Conservation (phyloP, 2,888 invertebrate genomes). For the Metacarcinus magister region DNA sequence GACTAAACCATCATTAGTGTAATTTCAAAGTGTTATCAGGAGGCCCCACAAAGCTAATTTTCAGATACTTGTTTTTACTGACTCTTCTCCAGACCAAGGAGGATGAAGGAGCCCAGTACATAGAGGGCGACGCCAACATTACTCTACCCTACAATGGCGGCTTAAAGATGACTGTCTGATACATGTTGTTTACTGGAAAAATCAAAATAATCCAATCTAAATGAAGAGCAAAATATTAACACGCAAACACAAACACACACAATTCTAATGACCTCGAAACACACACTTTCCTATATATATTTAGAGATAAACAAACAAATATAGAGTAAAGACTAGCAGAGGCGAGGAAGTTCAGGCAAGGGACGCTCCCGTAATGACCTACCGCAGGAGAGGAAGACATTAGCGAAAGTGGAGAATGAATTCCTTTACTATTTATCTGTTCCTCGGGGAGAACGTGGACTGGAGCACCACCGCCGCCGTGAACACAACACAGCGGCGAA, state of each 20-base stretch:
- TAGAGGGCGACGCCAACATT: too few species aligned
- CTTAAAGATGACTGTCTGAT: too few species aligned
- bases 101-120: too few species aligned
- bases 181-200: too few species aligned
- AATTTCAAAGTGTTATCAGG: too few species aligned
- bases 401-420: neutral
- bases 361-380: conserved; percentile 12
- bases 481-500: neutral
- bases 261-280: too few species aligned
- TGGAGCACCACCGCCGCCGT: neutral
- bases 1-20: too few species aligned
- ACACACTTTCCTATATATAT: neutral
- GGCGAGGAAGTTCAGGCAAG: neutral
- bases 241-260: conserved; percentile 11
- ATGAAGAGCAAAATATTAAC: neutral
- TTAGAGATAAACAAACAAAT: neutral
- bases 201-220: too few species aligned
- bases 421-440: neutral
- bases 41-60: too few species aligned
- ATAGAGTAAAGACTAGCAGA: neutral
- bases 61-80: too few species aligned
- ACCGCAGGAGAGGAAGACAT: neutral
- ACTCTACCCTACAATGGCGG: too few species aligned
- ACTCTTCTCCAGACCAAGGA: too few species aligned
- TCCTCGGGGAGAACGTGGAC: neutral